Conservation (phyloP, 64 coral and sea anemone genomes). For the Montipora sp. region DNA sequence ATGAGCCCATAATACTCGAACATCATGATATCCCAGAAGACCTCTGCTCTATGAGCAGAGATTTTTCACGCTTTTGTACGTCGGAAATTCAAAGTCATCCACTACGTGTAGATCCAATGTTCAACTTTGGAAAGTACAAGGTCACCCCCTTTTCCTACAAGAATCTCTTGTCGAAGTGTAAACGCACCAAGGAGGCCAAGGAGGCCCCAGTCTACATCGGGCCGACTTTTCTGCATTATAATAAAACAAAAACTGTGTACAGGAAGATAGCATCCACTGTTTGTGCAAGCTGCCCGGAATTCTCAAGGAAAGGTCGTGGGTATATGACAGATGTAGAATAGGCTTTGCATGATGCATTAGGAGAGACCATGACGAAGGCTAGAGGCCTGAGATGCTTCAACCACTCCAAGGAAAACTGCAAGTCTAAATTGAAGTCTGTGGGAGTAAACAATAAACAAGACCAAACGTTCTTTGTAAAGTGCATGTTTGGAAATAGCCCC, state of each 20-base stretch:
- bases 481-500: neutral
- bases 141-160: slow-evolving; percentile 64
- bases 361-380: slow-evolving; percentile 28
- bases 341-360: slow-evolving; percentile 21
- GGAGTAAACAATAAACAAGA: slow-evolving; percentile 34
- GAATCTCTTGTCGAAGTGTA: slow-evolving; percentile 20
- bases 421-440: neutral
- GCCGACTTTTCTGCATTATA: slow-evolving; percentile 12
- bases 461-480: slow-evolving; percentile 36
- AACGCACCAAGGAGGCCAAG: slow-evolving; percentile 8
- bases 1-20: neutral
- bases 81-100: slow-evolving; percentile 36
- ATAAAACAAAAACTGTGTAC: slow-evolving; percentile 12
- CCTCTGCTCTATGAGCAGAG: slow-evolving; percentile 43
- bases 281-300: neutral
- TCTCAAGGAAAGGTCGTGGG: slow-evolving; percentile 10
- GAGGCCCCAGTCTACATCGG: slow-evolving; percentile 26
- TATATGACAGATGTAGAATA: slow-evolving; percentile 35
- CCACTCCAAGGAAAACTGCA: slow-evolving; percentile 26
- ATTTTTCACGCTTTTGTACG: slow-evolving; percentile 64
- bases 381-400: slow-evolving; percentile 55
- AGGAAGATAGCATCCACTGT: slow-evolving; percentile 47
- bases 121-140: slow-evolving; percentile 58
- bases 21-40: slow-evolving; percentile 35
- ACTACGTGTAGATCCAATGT: slow-evolving; percentile 66